Percentiles rank a stretch among this genome's conserved stretches.
phyloP scores from a whole-genome alignment of 2,888 invertebrate genomes.

The Autographa gamma region DNA sequence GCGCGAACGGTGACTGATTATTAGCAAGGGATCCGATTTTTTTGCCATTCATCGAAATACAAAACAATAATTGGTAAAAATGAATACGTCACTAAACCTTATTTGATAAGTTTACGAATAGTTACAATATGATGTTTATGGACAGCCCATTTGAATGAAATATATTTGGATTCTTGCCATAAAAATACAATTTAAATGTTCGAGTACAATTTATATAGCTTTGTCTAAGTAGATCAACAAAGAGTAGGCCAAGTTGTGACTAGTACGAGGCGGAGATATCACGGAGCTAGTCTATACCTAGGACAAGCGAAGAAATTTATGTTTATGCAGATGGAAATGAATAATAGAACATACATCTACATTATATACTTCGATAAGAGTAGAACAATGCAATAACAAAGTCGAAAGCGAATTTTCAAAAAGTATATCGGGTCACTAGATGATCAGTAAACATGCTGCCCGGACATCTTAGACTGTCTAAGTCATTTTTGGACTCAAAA shows the following conservation, averaged over 20 bases:
- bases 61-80: not conserved
- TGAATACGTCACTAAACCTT: not conserved
- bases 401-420: too few species aligned
- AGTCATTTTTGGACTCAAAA: too few species aligned
- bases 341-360: slow-evolving; percentile 23
- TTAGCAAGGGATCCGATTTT: not conserved
- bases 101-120: too few species aligned
- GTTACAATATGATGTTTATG: not conserved
- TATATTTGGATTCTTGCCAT: not conserved
- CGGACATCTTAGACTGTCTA: too few species aligned
- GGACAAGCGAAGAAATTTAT: slow-evolving; percentile 13
- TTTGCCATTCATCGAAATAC: not conserved
- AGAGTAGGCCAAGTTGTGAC: slow-evolving; percentile 20
- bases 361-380: slow-evolving; percentile 16
- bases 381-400: too few species aligned
- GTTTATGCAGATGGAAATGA: slow-evolving; percentile 27
- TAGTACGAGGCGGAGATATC: slow-evolving; percentile 46
- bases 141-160: not conserved
- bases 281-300: slow-evolving; percentile 18
- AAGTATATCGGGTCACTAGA: too few species aligned
- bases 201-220: slow-evolving; percentile 9
- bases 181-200: not conserved
- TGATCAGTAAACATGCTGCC: too few species aligned
- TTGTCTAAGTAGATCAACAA: slow-evolving; percentile 18
- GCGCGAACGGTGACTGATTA: too few species aligned